Evolutionary conservation across 2,888 invertebrate species (phyloP).

Genomic region (Phortica okadai): DNA sequence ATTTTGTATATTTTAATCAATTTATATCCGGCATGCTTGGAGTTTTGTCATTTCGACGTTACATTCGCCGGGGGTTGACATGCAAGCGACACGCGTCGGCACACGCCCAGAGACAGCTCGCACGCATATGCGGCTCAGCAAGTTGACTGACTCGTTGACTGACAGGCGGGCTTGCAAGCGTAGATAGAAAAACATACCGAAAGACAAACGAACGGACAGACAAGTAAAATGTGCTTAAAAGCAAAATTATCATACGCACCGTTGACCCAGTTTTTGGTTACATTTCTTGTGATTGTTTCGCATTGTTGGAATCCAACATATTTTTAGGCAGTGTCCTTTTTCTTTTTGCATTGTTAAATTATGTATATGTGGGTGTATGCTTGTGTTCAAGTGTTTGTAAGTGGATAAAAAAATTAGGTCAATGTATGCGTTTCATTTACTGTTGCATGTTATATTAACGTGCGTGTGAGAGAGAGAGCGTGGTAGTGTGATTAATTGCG

Average conservation of each 20-base stretch:
- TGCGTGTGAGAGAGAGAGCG: background rate
- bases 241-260: constrained; percentile 30
- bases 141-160: background rate
- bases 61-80: background rate
- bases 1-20: constrained; percentile 27
- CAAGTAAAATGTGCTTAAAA: constrained; percentile 10
- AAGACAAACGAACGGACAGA: too few species aligned
- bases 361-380: background rate
- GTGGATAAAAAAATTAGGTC: constrained; percentile 6
- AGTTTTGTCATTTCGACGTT: background rate
- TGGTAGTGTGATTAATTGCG: background rate
- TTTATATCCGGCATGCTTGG: constrained; percentile 15
- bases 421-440: background rate
- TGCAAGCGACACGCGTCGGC: background rate
- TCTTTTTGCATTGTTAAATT: constrained; percentile 11
- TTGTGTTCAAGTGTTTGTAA: background rate
- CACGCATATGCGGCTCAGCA: background rate
- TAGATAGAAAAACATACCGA: background rate
- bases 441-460: background rate
- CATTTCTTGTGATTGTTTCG: background rate
- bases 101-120: background rate
- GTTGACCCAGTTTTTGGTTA: constrained; percentile 12
- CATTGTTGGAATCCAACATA: constrained; percentile 4
- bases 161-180: background rate
- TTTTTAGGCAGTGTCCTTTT: constrained; percentile 24